These are phyloP conservation scores for Kryphioiulus occultus DNA, from an alignment of 2,888 invertebrate genomes.

Conservation along the genomic window DNA sequence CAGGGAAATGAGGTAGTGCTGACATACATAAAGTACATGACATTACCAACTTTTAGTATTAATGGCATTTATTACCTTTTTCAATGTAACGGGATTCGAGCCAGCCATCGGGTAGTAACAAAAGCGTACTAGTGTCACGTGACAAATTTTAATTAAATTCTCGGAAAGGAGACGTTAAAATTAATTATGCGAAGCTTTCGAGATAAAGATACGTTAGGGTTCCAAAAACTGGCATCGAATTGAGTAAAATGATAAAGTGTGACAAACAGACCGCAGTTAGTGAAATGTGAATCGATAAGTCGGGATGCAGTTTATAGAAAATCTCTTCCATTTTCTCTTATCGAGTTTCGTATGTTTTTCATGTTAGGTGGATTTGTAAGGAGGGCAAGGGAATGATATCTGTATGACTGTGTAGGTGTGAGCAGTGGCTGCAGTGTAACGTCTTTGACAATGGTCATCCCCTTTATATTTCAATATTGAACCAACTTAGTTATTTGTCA, in stretches of 20 bases:
- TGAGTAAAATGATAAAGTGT: neutral
- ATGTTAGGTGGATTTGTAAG: slow-evolving; percentile 11
- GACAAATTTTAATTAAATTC: slow-evolving; percentile 11
- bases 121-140: neutral
- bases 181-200: neutral
- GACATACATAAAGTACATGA: neutral
- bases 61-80: neutral
- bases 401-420: neutral
- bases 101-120: neutral
- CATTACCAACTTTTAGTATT: neutral
- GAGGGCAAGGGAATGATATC: neutral
- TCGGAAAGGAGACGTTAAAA: neutral
- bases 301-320: slow-evolving; percentile 13
- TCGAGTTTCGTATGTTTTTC: slow-evolving; percentile 38
- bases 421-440: neutral
- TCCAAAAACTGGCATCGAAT: neutral
- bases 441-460: slow-evolving; percentile 34
- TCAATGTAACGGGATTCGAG: neutral
- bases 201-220: neutral
- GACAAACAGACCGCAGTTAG: slow-evolving; percentile 19
- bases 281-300: neutral
- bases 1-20: neutral
- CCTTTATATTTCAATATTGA: slow-evolving; percentile 40
- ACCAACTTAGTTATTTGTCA: slow-evolving; percentile 40
- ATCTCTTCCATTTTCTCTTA: slow-evolving; percentile 35